Evolutionary conservation across 1,140 invertebrate genomes (phyloP), one percentile per base, ranked within the genome.

Genomic region (Aphidius ervi): DNA sequence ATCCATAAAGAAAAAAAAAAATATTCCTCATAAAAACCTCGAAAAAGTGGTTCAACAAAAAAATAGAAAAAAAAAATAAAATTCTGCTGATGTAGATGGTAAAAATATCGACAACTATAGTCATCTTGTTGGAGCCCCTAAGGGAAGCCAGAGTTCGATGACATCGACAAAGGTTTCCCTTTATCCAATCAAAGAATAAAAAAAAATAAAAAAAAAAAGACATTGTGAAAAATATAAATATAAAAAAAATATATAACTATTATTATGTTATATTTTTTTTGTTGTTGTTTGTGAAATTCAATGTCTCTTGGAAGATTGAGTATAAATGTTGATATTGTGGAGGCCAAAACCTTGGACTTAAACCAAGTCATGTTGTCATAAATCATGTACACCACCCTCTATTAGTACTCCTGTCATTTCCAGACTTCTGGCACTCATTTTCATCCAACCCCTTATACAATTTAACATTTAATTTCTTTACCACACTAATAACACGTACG

Each of bases 341-440:
- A 31, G 23, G 23, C 23, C 56, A 56, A 63, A 61, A 60, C 67
- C 61, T 57, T 31, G 23, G 23, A 31, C 23, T 31, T 31, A 31
- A 31, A 31, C 23, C 23, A 31, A 31, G 23, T 31, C 23, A 31
- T 31, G 23, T 31, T 65, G 67, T 73, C 68, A 75, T 75, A 74
- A 74, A 75, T 75, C 72, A 75, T 63, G 67, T 65, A 70, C 73
- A 75, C 70, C 70, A 70, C 71, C 71, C 71, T 70, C 70, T 73
- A 74, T 75, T 74, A 75, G 69, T 68, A 66, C 68, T 69, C 67
- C 68, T 74, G 72, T 72, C 70, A 66, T 63, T 62, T 62, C 62
- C 72, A 74, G 68, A 58, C 49, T 70, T 63, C 64, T 66, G 57
- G 60, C 61, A 58, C 61, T 67, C 65, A 31, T 31, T 31, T 31